A percentile compares a stretch with the other conserved stretches of the same genome.
Evolutionary conservation across 1,140 invertebrate genomes (phyloP).

Genomic region (Hermetia illucens): DNA sequence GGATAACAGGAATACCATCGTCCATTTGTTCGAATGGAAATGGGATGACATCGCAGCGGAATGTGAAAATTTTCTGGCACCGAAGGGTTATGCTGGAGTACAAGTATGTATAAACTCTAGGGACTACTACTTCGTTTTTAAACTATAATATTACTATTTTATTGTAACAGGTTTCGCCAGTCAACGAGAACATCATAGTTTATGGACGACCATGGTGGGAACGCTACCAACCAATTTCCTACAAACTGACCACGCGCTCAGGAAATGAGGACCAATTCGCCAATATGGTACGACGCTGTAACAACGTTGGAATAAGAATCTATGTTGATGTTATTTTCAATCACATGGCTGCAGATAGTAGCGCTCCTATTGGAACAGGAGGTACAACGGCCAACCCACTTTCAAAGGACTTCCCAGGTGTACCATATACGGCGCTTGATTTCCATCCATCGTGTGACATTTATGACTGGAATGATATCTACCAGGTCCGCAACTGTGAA

Average conservation of each 20-base stretch:
- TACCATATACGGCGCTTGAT: constrained; percentile 39
- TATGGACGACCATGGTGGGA: constrained; percentile 54
- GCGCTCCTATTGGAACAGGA: constrained; percentile 35
- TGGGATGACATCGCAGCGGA: constrained; percentile 64
- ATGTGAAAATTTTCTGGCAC: constrained; percentile 63
- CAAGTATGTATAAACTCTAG: constrained; percentile 42
- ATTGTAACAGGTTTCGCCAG: constrained; percentile 28
- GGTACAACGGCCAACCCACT: constrained; percentile 38
- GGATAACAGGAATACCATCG: constrained; percentile 39
- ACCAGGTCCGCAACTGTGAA: constrained; percentile 55
- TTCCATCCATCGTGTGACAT: constrained; percentile 40
- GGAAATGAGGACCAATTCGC: constrained; percentile 49
- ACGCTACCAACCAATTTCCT: constrained; percentile 73
- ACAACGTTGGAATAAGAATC: constrained; percentile 51
- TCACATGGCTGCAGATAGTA: too few relatives aligned
- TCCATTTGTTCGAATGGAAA: constrained; percentile 73
- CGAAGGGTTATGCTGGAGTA: constrained; percentile 61
- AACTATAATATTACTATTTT: too few relatives aligned
- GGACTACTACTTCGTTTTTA: too few relatives aligned
- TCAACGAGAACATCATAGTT: constrained; percentile 2
- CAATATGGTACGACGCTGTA: constrained; percentile 54
- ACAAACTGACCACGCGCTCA: constrained; percentile 53
- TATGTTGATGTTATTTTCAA: constrained; percentile 60
- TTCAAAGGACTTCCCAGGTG: constrained; percentile 37
- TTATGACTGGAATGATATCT: constrained; percentile 40